These are phyloP conservation scores for Aspidiotus destructor DNA, from an alignment of 2,888 invertebrate species.

Conservation along the genomic window DNA sequence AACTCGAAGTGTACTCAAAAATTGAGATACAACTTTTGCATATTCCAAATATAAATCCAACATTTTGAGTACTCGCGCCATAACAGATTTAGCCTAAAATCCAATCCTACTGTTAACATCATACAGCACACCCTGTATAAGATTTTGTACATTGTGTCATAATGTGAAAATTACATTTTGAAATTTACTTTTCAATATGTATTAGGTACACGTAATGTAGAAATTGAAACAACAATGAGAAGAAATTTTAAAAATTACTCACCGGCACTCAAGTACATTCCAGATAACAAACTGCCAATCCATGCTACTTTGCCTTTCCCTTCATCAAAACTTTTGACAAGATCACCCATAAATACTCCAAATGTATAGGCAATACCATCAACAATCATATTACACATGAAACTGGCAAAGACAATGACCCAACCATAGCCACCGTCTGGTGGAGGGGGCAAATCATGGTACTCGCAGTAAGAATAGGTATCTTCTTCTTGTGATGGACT, in stretches of 20 bases:
- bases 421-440: slow-evolving; percentile 88
- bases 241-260: slow-evolving; percentile 41
- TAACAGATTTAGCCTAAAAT: too few species aligned
- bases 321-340: slow-evolving; percentile 70
- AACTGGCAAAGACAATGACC: slow-evolving; percentile 92
- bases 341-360: slow-evolving; percentile 78
- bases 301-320: slow-evolving; percentile 82
- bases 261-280: slow-evolving; percentile 91
- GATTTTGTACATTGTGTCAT: too few species aligned
- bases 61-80: too few species aligned
- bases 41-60: too few species aligned
- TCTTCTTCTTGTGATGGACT: slow-evolving; percentile 51
- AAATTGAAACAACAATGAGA: too few species aligned
- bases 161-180: too few species aligned
- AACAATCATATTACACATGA: slow-evolving; percentile 95
- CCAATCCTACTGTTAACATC: too few species aligned
- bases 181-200: too few species aligned
- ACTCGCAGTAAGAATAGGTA: slow-evolving; percentile 53
- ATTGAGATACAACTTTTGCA: too few species aligned
- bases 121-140: too few species aligned
- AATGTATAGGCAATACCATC: slow-evolving; percentile 99
- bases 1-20: too few species aligned
- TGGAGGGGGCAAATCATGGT: slow-evolving; percentile 71
- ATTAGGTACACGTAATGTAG: too few species aligned
- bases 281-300: slow-evolving; percentile 89